phyloP scores from a whole-genome alignment of 1,140 invertebrate genomes.

The Drosophila repleta region DNA sequence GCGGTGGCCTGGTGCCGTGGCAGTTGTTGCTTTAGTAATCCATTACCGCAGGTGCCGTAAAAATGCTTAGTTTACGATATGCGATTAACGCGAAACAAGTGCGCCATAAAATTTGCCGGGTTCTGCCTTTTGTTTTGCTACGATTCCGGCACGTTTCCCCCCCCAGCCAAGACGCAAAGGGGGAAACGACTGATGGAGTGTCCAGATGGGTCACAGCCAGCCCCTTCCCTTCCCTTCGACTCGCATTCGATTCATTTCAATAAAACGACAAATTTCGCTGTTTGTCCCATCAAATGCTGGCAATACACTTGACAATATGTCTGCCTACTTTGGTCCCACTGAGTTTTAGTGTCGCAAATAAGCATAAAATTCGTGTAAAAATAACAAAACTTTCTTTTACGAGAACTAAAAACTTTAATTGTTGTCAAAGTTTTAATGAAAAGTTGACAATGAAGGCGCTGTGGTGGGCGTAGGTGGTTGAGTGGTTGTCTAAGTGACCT shows the following conservation, averaged over 20 bases:
- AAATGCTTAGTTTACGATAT: slow-evolving; percentile 82
- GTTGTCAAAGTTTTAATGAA: slow-evolving; percentile 43
- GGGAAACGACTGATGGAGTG: not conserved
- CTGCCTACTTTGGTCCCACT: not conserved
- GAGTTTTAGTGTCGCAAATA: not conserved
- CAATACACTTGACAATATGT: slow-evolving; percentile 17
- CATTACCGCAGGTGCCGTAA: slow-evolving; percentile 81
- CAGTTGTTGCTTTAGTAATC: slow-evolving; percentile 67
- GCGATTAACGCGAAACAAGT: slow-evolving; percentile 81
- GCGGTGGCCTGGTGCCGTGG: not conserved
- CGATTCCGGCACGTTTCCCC: slow-evolving; percentile 18
- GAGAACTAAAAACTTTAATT: slow-evolving; percentile 28
- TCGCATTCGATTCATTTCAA: slow-evolving; percentile 78
- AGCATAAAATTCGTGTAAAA: slow-evolving; percentile 17
- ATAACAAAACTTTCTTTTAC: slow-evolving; percentile 28
- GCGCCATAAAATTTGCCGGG: slow-evolving; percentile 70
- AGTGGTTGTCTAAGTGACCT: not conserved
- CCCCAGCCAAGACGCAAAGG: slow-evolving; percentile 1
- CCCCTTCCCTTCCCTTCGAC: slow-evolving; percentile 19
- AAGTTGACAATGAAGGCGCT: slow-evolving; percentile 6
- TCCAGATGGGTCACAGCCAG: not conserved
- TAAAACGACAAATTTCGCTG: slow-evolving; percentile 66
- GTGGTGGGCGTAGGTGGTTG: not conserved
- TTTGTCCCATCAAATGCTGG: slow-evolving; percentile 29
- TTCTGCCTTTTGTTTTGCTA: slow-evolving; percentile 50